Percentiles rank a stretch among this genome's conserved stretches.
These are phyloP conservation scores for Megalurothrips usitatus DNA, from an alignment of 2,888 invertebrate species.

Conservation along the genomic window DNA sequence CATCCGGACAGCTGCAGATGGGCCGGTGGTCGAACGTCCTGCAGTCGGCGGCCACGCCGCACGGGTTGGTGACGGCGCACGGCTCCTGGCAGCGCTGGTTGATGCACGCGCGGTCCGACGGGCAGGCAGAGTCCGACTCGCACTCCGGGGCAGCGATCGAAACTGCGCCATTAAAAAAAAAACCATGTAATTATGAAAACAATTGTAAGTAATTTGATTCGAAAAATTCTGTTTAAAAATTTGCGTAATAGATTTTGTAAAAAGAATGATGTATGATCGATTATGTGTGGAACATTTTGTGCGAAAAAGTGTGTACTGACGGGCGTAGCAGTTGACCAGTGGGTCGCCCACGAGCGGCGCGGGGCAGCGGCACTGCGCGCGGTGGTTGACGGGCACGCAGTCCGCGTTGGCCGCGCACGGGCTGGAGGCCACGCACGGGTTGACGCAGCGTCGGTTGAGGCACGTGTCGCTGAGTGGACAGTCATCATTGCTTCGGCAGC, in stretches of 20 bases:
- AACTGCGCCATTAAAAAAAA: constrained; percentile 33
- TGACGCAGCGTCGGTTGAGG: constrained; percentile 66
- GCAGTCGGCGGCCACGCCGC: constrained; percentile 77
- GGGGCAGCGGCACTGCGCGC: constrained; percentile 72
- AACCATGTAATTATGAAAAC: too few species aligned
- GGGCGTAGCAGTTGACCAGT: constrained; percentile 66
- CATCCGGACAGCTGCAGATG: constrained; percentile 75
- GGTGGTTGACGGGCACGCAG: constrained; percentile 70
- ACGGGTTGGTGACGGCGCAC: constrained; percentile 69
- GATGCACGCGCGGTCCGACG: constrained; percentile 72
- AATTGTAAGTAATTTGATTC: neutral
- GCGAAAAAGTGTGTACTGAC: too few species aligned
- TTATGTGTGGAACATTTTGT: too few species aligned
- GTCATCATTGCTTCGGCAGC: constrained; percentile 67
- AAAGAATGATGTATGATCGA: neutral
- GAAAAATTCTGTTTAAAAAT: constrained; percentile 29
- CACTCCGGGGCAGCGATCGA: constrained; percentile 58
- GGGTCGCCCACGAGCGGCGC: constrained; percentile 72
- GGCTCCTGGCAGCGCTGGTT: constrained; percentile 76
- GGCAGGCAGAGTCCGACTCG: constrained; percentile 67
- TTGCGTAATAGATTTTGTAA: too few species aligned
- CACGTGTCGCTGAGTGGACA: constrained; percentile 70
- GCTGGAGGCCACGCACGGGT: constrained; percentile 64
- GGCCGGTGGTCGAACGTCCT: constrained; percentile 72
- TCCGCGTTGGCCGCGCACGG: constrained; percentile 75